Conservation (phyloP, 2,113 vertebrate genomes). For the Rhombomys opimus region DNA sequence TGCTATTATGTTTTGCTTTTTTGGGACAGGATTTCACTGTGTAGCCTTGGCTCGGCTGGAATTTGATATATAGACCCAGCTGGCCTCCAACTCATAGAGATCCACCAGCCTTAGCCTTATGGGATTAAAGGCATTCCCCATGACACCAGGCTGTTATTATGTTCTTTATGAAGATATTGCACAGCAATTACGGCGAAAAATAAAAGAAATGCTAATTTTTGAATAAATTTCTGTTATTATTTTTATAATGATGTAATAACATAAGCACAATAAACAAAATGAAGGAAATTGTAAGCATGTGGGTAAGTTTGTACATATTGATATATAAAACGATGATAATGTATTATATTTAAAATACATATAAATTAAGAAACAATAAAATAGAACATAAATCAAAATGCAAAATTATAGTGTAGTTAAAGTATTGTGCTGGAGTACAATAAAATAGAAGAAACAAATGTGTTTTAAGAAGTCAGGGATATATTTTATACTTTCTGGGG, state of each 20-base stretch:
- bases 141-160: background rate
- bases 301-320: background rate
- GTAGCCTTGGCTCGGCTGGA: background rate
- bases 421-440: background rate
- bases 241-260: background rate
- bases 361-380: constrained; percentile 11
- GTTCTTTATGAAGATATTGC: background rate
- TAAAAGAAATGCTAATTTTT: constrained; percentile 5
- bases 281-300: constrained; percentile 3
- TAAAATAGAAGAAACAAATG: background rate
- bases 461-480: background rate
- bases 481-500: constrained; percentile 18
- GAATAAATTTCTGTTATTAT: background rate
- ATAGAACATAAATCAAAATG: background rate
- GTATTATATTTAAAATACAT: constrained; percentile 8
- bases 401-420: background rate
- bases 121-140: background rate
- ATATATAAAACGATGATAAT: constrained; percentile 46
- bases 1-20: background rate
- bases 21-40: background rate
- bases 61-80: background rate
- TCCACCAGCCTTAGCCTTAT: background rate
- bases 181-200: background rate
- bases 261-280: background rate
- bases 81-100: background rate